A percentile compares a stretch with the other conserved stretches of the same genome.
Conservation (phyloP, 2,113 vertebrate species). For the Aegithalos caudatus region DNA sequence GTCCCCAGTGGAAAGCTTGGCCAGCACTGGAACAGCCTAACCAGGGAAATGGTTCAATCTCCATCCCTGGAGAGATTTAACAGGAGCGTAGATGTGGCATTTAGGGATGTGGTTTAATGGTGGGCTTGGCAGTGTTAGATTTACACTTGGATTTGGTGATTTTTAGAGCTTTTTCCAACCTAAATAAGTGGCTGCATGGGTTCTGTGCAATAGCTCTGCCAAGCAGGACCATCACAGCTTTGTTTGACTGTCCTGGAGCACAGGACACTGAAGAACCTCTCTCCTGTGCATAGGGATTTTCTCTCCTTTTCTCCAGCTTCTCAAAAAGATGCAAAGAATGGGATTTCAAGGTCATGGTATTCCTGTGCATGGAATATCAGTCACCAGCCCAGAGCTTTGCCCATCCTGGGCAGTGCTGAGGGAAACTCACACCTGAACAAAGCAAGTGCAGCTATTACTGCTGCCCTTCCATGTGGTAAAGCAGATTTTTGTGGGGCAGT, state of each 20-base stretch:
- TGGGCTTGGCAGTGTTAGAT: not conserved
- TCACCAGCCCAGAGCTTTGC: not conserved
- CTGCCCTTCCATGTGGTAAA: not conserved
- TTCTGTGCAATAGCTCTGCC: not conserved
- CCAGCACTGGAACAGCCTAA: not conserved
- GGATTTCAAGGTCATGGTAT: not conserved
- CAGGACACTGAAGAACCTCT: not conserved
- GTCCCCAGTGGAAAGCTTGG: not conserved
- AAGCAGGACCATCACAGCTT: not conserved
- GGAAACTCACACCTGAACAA: not conserved
- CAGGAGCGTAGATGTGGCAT: fast-evolving
- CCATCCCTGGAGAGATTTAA: not conserved
- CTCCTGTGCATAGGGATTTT: not conserved
- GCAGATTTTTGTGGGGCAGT: not conserved
- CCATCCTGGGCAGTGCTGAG: not conserved
- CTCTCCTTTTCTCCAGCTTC: not conserved
- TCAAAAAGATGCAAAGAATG: not conserved
- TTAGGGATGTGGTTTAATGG: not conserved
- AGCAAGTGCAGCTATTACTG: not conserved
- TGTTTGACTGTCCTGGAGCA: not conserved
- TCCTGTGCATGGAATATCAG: no score
- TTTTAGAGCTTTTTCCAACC: not conserved
- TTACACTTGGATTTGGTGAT: not conserved
- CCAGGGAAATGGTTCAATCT: not conserved
- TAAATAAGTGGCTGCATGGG: not conserved